phyloP scores from a whole-genome alignment of 2,113 vertebrate genomes.

The Gavialis gangeticus region DNA sequence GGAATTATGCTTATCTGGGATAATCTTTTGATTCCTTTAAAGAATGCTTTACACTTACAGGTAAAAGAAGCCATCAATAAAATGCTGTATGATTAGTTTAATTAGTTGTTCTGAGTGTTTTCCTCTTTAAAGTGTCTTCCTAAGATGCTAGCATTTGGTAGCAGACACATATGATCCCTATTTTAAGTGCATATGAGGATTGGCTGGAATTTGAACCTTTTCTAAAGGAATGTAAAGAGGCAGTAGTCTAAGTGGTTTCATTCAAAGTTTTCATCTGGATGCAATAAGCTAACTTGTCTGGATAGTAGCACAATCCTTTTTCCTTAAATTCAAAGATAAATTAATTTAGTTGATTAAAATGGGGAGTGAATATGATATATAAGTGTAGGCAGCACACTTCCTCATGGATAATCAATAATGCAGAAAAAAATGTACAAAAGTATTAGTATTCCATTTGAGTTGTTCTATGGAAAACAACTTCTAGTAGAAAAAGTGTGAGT shows the following conservation, averaged over 20 bases:
- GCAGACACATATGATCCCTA: not conserved
- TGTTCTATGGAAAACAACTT: not conserved
- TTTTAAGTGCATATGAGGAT: slow-evolving; percentile 4
- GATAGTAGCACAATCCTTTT: slow-evolving; percentile 9
- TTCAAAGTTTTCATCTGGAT: slow-evolving; percentile 47
- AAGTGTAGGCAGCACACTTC: not conserved
- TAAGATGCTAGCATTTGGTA: not conserved
- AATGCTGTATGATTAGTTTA: slow-evolving; percentile 18
- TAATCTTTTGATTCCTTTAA: slow-evolving; percentile 5
- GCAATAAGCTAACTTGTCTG: not conserved
- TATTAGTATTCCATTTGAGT: not conserved
- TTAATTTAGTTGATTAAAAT: not conserved
- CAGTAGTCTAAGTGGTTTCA: slow-evolving; percentile 11
- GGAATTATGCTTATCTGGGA: not conserved
- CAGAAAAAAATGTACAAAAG: not conserved
- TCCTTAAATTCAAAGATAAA: not conserved
- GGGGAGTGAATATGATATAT: rapidly evolving
- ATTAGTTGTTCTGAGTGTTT: slow-evolving; percentile 4
- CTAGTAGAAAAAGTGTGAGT: too few species aligned
- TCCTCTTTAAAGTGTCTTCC: slow-evolving; percentile 11
- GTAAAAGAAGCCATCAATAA: slow-evolving; percentile 16
- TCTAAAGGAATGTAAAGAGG: not conserved
- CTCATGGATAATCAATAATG: not conserved
- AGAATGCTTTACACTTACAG: slow-evolving; percentile 32
- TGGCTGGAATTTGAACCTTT: not conserved